A percentile compares a stretch with the other conserved stretches of the same genome.
These are phyloP conservation scores for Xiphophorus hellerii DNA, from an alignment of 2,113 vertebrate genomes.

Conservation along the genomic window DNA sequence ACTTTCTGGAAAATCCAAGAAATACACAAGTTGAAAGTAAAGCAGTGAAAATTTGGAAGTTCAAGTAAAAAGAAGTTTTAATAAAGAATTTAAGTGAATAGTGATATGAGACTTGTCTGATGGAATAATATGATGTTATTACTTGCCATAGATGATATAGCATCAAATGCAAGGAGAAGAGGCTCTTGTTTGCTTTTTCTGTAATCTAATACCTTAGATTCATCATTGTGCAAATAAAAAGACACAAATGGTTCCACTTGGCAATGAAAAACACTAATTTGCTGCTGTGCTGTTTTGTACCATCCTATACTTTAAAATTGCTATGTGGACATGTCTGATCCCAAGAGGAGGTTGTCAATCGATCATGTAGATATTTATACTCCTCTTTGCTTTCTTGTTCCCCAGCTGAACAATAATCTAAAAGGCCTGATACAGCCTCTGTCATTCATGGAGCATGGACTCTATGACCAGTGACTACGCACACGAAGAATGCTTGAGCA, in stretches of 20 bases:
- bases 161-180: not conserved
- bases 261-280: slow-evolving; percentile 6
- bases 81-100: too few relatives aligned
- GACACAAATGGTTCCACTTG: not conserved
- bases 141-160: not conserved
- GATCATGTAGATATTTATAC: slow-evolving; percentile 34
- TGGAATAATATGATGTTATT: not conserved
- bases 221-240: not conserved
- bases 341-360: slow-evolving; percentile 18
- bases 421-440: slow-evolving; percentile 12
- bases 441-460: slow-evolving; percentile 1
- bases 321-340: slow-evolving; percentile 6
- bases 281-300: not conserved
- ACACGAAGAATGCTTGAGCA: not conserved
- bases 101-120: not conserved
- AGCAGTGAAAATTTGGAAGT: too few relatives aligned
- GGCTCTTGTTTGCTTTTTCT: not conserved
- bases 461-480: not conserved
- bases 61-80: too few relatives aligned
- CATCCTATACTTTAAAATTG: not conserved
- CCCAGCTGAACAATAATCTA: not conserved
- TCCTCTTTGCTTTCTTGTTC: not conserved
- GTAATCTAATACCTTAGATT: not conserved
- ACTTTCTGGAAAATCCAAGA: too few relatives aligned
- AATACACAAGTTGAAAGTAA: too few relatives aligned